A percentile compares a stretch with the other conserved stretches of the same genome.
Evolutionary conservation across 2,797 vertebrate species (phyloP).

Genomic region (Crax fasciolata): DNA sequence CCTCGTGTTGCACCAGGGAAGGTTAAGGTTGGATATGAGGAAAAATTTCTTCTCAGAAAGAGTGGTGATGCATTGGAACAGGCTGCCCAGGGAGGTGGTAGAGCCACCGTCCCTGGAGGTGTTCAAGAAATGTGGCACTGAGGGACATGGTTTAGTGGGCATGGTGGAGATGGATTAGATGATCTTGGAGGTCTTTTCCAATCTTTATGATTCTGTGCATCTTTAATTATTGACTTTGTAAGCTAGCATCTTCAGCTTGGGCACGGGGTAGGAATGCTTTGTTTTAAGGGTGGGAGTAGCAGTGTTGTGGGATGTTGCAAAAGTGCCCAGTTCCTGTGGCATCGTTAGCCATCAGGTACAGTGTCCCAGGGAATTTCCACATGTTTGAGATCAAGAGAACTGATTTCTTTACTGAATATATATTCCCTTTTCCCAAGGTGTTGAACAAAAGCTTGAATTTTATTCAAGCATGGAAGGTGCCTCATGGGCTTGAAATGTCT

Average conservation of each 20-base stretch:
- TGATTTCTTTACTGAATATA: neutral
- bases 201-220: no score
- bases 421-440: neutral
- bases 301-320: accelerated
- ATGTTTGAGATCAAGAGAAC: neutral
- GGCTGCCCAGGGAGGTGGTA: no score
- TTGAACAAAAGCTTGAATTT: neutral
- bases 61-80: no score
- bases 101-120: no score
- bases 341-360: accelerated
- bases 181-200: no score
- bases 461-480: neutral
- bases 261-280: neutral
- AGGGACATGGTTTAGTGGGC: no score
- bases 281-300: neutral
- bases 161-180: no score
- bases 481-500: neutral
- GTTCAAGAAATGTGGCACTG: no score
- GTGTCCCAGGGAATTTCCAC: accelerated
- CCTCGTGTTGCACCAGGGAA: no score
- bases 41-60: no score
- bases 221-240: slow-evolving; percentile 7
- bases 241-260: neutral
- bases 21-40: no score
- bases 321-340: neutral